Evolutionary conservation across 2,797 vertebrate species (phyloP).

Genomic region (Chelonia mydas): DNA sequence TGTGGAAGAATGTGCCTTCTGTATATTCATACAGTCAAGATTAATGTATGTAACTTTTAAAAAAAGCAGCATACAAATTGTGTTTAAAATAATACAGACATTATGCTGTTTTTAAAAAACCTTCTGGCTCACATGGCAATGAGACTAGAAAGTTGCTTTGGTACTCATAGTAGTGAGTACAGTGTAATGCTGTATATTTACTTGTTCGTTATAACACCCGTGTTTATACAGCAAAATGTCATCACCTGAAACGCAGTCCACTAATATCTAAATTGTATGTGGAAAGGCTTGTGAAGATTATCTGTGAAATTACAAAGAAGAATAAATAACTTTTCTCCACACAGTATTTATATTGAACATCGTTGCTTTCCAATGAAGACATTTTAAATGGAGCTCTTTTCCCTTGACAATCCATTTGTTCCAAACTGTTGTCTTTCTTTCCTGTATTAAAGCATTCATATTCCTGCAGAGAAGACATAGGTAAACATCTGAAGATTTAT

Average conservation of each 20-base stretch:
- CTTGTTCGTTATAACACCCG: neutral
- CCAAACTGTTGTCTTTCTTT: neutral
- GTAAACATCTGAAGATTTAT: slow-evolving; percentile 30
- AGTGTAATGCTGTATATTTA: neutral
- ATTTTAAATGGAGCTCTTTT: slow-evolving; percentile 6
- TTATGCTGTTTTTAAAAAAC: neutral
- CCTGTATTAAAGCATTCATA: slow-evolving; percentile 16
- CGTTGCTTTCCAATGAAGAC: slow-evolving; percentile 4
- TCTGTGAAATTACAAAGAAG: neutral
- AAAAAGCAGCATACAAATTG: neutral
- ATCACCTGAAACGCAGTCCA: neutral
- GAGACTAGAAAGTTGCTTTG: neutral
- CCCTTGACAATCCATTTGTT: neutral
- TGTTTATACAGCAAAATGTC: neutral
- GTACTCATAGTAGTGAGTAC: neutral
- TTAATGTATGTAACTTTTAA: neutral
- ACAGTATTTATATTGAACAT: neutral
- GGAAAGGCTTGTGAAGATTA: neutral
- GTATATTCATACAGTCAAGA: neutral
- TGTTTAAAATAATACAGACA: neutral
- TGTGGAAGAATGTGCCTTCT: neutral
- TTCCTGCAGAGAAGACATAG: neutral
- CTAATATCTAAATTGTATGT: neutral
- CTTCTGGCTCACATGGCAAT: neutral
- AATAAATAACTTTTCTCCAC: neutral